A percentile compares a stretch with the other conserved stretches of the same genome.
Conservation (phyloP, 2,797 vertebrate genomes). For the Cygnus olor region DNA sequence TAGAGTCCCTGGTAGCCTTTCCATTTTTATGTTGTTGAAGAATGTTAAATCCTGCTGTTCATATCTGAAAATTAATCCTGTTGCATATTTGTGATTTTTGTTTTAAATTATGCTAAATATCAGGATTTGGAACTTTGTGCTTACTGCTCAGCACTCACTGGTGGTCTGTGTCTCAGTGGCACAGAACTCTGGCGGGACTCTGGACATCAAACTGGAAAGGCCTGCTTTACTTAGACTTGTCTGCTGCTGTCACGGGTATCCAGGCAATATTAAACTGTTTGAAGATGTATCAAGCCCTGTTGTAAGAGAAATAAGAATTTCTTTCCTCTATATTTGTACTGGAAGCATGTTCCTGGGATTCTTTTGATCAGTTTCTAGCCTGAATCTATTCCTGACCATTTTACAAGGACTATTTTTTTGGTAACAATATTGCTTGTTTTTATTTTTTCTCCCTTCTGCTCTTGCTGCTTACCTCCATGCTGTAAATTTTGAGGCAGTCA, state of each 20-base stretch:
- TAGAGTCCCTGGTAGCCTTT: neutral
- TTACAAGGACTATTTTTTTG: neutral
- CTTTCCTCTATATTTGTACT: neutral
- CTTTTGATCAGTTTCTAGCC: neutral
- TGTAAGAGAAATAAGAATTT: neutral
- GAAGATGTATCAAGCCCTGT: neutral
- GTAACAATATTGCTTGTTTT: neutral
- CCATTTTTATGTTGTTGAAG: neutral
- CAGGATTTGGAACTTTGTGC: neutral
- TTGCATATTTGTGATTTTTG: neutral
- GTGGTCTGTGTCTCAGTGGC: neutral
- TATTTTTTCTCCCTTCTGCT: rapidly evolving
- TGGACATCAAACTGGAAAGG: neutral
- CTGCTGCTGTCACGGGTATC: neutral
- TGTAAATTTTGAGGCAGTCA: neutral
- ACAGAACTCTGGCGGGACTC: neutral
- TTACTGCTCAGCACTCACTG: neutral
- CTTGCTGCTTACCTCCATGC: neutral
- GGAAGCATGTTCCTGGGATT: neutral
- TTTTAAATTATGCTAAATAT: neutral
- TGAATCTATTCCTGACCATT: neutral
- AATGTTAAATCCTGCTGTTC: neutral
- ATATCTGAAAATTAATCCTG: neutral
- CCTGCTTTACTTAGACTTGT: neutral
- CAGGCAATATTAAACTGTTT: neutral